phyloP scores from a whole-genome alignment of 2,113 vertebrate genomes.

The Megaleporinus macrocephalus region DNA sequence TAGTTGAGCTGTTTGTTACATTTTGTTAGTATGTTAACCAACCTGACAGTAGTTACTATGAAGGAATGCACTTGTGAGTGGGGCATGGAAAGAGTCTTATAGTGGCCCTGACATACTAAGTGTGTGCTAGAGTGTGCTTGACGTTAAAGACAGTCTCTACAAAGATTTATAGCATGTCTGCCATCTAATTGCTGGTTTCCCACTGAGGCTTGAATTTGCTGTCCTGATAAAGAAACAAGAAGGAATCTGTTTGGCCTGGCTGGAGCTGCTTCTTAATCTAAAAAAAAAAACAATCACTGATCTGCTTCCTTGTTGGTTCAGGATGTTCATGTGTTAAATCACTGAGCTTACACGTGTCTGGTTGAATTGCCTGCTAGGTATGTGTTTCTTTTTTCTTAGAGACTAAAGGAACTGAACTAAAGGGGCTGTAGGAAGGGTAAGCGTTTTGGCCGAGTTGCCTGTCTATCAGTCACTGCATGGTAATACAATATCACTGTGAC shows the following conservation, averaged over 20 bases:
- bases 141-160: neutral
- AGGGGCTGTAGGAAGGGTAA: neutral
- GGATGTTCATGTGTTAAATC: slow-evolving; percentile 28
- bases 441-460: neutral
- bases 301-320: slow-evolving; percentile 1
- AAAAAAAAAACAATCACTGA: slow-evolving; percentile 35
- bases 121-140: neutral
- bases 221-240: slow-evolving; percentile 21
- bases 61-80: too few relatives aligned
- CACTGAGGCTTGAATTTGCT: neutral
- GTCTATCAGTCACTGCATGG: neutral
- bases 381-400: neutral
- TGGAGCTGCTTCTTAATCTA: neutral
- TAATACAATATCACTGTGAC: too few relatives aligned
- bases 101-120: neutral
- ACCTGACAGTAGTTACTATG: too few relatives aligned
- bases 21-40: too few relatives aligned
- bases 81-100: too few relatives aligned
- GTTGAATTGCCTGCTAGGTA: neutral
- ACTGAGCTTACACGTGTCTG: neutral
- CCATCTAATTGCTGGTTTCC: slow-evolving; percentile 13
- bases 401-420: neutral
- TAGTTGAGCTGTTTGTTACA: too few relatives aligned
- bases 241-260: neutral
- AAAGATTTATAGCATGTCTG: slow-evolving; percentile 14